A percentile compares a stretch with the other conserved stretches of the same genome.
These are phyloP conservation scores for Phoenicopterus ruber DNA, from an alignment of 2,113 vertebrate species.

Conservation along the genomic window DNA sequence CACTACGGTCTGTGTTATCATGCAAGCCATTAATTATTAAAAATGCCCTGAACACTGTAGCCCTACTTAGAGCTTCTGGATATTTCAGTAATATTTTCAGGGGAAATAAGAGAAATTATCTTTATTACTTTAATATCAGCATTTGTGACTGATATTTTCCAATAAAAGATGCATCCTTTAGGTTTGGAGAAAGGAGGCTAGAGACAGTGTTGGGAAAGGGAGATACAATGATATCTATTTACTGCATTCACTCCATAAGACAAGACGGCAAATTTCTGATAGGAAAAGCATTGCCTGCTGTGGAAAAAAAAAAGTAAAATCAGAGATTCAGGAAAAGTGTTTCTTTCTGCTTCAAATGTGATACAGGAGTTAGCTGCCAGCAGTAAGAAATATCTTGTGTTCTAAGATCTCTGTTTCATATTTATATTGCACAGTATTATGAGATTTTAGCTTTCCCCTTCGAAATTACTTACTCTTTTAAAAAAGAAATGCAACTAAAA, in stretches of 20 bases:
- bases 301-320: background rate
- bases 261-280: background rate
- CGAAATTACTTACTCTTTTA: background rate
- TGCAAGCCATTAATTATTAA: conserved; percentile 26
- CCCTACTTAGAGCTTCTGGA: background rate
- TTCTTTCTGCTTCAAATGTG: background rate
- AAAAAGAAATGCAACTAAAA: background rate
- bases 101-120: conserved; percentile 3
- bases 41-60: background rate
- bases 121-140: conserved; percentile 19
- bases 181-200: background rate
- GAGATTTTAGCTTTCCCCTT: background rate
- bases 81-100: conserved; percentile 17
- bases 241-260: background rate
- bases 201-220: background rate
- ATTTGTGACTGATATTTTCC: background rate
- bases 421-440: background rate
- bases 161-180: background rate
- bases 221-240: background rate
- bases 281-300: background rate
- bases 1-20: background rate
- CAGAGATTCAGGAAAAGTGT: background rate
- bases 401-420: background rate
- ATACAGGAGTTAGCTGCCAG: background rate
- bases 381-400: background rate